Evolutionary conservation across 2,797 vertebrate species (phyloP), one percentile per base, ranked within the genome.

Genomic region (Pseudomugil tenellus): DNA sequence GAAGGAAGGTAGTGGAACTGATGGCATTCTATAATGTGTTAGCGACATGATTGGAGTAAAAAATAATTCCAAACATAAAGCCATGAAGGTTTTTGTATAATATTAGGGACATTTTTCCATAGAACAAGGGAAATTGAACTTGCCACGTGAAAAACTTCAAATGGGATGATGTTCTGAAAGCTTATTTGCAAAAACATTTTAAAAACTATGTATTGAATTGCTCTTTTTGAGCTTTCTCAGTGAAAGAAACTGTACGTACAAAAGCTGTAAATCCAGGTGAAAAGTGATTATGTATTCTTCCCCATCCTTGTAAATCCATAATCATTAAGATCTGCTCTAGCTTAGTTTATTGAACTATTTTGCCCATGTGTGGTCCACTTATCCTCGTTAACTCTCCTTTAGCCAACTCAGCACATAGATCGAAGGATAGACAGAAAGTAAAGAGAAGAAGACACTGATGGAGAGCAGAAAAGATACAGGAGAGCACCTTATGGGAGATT

Each of bases 311-410:
- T 81, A 86, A 92, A 95, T 94, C 93, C 89, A 93, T 94, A 94
- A 94, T 94, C 92, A 94, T 94, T 95, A 94, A 94, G 93, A 94
- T 93, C 89, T 93, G 90, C 86, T 92, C 86, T 76, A 79, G 91
- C 92, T 91, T 92, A 93, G 87, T 89, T 91, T 90, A 94, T 93
- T 93, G 93, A 92, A 93, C 91, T 92, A 87, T 91, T 91, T 92
- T 31, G 85, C 84, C 82, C 84, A 88, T 90, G 89, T 92, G 91
- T 90, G 92, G 91, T 91, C 87, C 90, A 92, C 92, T 93, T 94
- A 93, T 94, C 91, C 93, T 89, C 76, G 90, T 94, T 94, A 93
- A 93, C 90, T 91, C 90, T 91, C 84, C 90, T 89, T 88, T 81
- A 90, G 93, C 92, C 85, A 89, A 88, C 84, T 93, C 91, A 91